Evolutionary conservation across 2,113 vertebrate genomes (phyloP), one percentile per base, ranked within the genome.

Genomic region (Origma solitaria): DNA sequence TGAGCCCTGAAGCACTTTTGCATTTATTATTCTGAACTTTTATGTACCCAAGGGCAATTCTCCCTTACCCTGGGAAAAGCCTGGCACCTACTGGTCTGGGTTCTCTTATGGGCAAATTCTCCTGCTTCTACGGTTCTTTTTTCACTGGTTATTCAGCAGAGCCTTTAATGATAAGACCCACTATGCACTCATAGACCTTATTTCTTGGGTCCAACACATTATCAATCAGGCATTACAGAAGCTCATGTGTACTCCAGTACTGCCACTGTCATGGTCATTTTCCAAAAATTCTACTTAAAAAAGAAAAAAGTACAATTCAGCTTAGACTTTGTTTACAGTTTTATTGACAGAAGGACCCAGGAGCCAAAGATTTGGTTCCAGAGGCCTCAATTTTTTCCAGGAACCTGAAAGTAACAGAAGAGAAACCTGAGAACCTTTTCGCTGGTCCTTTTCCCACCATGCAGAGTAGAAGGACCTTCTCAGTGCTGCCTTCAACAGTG

Each of bases 351-450:
- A 65, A 40, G 70, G 64, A 70, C 45, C 7, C 4, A 47, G 49
- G 60, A 90, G 42, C 62, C 66, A 73, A 69, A 80, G 35, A 47
- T 47, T 60, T 86, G 37, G 53, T 72, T 87, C 62, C 78, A 79
- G 65, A 9, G 23, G 6, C 38, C 50, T 69, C 73, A 58, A 3
- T 53, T 56, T 38, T 30, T 89, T 91, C 84, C 87, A 73, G 58
- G 49, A 58, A 90, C 90, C 96, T 96, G 95, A 78, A 94, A 94
- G 47, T 31, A 80, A 91, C 30, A 77, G 31, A 88, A 82, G 11
- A 88, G 45, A 77, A 40, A 45, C 44, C 64, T 88, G 12, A 90
- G 83, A 79, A 51, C 28, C 4, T 70, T 64, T 31, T 47, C 5
- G 0, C 30, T 38, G 4, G 7, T 25, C 49, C 10, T 65, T 28